Evolutionary conservation across 2,113 vertebrate genomes (phyloP), one percentile per base, ranked within the genome.

Genomic region (Chloroceryle aenea): DNA sequence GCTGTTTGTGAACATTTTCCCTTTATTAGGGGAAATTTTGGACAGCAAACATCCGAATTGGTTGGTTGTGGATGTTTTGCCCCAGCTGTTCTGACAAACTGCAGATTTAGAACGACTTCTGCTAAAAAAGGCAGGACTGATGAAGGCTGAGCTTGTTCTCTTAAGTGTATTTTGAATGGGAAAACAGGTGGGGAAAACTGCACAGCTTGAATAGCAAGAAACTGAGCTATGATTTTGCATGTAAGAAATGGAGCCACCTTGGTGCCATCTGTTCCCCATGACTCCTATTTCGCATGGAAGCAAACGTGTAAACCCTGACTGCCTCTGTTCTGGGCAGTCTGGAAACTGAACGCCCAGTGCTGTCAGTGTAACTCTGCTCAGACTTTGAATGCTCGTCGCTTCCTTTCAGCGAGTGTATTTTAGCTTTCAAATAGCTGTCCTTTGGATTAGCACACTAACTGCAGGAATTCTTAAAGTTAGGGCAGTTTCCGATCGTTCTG

Each of bases 1-100:
- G 40, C 66, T 89, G 61, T 63, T 95, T 64, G 48, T 89, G 85
- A 83, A 50, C 72, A 77, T 91, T 91, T 66, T 87, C 87, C 75
- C 84, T 85, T 85, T 66, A 71, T 85, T 87, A 89, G 59, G 72
- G 67, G 32, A 66, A 63, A 59, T 59, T 87, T 76, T 93, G 71
- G 75, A 81, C 43, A 89, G 71, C 50, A 73, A 55, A 66, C 43
- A 32, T 90, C 43, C 0, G 9, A 26, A 22, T 81, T 43, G 52
- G 27, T 89, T 86, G 42, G 38, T 52, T 62, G 42, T 62, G 63
- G 23, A 26, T 85, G 25, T 55, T 95, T 84, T 91, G n/a, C 52
- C 69, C 23, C 61, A 56, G 32, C 64, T 80, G 1, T 52, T 89
- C 26, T 32, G 38, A 69, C 58, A 47, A 67, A 47, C 63, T 80